Conservation (phyloP, 1,140 invertebrate species). For the Trachymyrmex cornetzi region DNA sequence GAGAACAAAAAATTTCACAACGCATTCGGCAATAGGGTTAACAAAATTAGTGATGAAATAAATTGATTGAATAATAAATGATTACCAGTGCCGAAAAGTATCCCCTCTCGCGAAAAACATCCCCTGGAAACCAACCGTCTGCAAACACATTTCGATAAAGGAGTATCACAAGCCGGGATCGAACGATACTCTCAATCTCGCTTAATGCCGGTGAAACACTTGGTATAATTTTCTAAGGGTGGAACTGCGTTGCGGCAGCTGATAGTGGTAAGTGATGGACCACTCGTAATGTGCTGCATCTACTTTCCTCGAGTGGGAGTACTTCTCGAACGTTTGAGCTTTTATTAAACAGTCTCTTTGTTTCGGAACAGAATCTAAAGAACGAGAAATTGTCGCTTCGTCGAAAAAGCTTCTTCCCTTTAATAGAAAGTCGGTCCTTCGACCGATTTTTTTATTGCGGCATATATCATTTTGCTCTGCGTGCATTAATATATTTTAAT, state of each 20-base stretch:
- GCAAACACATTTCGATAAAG: constrained; percentile 46
- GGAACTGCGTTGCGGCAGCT: constrained; percentile 60
- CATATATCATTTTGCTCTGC: not conserved
- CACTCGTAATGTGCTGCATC: constrained; percentile 85
- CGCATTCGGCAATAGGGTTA: not conserved
- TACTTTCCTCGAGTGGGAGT: constrained; percentile 77
- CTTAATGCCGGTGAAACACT: constrained; percentile 69
- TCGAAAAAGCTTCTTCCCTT: constrained; percentile 18
- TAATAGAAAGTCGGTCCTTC: not conserved
- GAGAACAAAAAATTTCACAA: not conserved
- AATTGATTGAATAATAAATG: constrained; percentile 41
- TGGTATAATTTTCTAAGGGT: constrained; percentile 82
- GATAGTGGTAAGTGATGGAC: constrained; percentile 85
- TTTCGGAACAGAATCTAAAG: constrained; percentile 54
- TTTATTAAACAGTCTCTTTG: constrained; percentile 82
- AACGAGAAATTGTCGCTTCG: constrained; percentile 54
- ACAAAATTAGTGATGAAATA: constrained; percentile 3
- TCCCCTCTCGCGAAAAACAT: too few species aligned
- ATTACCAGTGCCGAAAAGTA: not conserved
- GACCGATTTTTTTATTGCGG: not conserved
- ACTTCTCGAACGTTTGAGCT: constrained; percentile 70
- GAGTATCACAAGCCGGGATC: constrained; percentile 40
- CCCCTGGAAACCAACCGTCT: not conserved
- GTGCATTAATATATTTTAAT: not conserved
- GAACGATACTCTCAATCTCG: constrained; percentile 71